Base-by-base conservation (phyloP, 2,797 vertebrate species). In the Antrozous pallidus region DNA sequence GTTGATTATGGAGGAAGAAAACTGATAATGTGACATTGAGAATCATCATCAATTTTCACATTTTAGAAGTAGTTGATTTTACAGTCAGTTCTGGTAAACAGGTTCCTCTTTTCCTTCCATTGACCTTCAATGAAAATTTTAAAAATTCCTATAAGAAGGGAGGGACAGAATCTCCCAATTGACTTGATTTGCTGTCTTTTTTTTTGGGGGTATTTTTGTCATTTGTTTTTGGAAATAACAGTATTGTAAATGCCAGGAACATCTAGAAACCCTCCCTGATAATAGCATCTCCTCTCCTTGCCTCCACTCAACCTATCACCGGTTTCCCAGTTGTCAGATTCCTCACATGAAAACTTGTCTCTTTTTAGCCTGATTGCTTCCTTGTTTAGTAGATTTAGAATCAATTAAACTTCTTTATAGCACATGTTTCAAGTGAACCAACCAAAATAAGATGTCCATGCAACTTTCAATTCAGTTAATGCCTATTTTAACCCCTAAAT, bases 71-170 rank as follows among this genome's bases (percentile, higher is more conserved):
- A 95, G 63, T 24, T 84, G 12, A 56, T 22, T 71, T 92, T 45
- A 56, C 1, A 36, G 17, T 81, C 20, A 63, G 28, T 83, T 90
- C 47, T 82, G 16, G 26, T n/a, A 45, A 51, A 85, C 70, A 33
- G 26, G 8, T 47, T 90, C 8, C 45, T 63, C 26, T 38, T 63
- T 54, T n/a, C 31, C 5, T 14, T 7, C 71, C 10, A 28, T 0
- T 87, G 38, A 84, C 49, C 75, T 89, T 70, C 11, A 38, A 28
- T 79, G 8, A 94, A 71, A 92, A 86, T 36, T 90, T 73, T 88
- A 45, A 90, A 87, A 56, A 6, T 71, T 92, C 6, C 6, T 51
- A n/a, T 33, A 38, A 26, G 51, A 87, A 95, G 45, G 24, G 74
- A 85, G 24, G 31, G 26, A 71, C 26, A 73, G 6, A 82, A 61